Percentiles rank a stretch among this genome's conserved stretches.
Conservation (phyloP, 2,113 vertebrate genomes). For the Rhadina sibilatrix region DNA sequence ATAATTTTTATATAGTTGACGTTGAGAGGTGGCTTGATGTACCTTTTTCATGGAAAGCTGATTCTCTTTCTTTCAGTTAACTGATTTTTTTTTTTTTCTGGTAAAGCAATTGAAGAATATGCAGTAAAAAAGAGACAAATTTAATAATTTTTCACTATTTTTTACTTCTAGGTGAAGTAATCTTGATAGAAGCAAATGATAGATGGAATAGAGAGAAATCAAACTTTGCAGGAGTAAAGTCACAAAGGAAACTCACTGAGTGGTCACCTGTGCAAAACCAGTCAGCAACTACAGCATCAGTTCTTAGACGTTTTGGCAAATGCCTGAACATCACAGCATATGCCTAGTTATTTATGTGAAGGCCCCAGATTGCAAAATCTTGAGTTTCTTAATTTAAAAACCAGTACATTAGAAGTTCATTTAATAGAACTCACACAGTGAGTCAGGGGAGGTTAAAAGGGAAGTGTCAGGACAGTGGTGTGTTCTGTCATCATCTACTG, state of each 20-base stretch:
- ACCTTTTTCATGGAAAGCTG: neutral
- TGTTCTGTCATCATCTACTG: neutral
- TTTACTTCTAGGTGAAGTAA: neutral
- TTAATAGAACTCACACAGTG: neutral
- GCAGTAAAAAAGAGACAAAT: neutral
- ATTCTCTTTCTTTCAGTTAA: neutral
- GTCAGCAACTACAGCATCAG: neutral
- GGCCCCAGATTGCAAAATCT: neutral
- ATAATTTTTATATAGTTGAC: neutral
- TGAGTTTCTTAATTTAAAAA: neutral
- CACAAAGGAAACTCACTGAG: neutral
- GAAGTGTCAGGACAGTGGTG: neutral
- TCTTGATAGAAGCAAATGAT: neutral
- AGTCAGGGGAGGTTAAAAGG: neutral
- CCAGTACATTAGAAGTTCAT: neutral
- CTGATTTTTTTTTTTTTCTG: neutral
- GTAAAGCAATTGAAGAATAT: neutral
- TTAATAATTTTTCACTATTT: neutral
- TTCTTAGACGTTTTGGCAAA: neutral
- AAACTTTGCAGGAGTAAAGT: neutral
- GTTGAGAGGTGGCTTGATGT: neutral
- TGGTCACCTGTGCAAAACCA: neutral
- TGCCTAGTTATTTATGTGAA: neutral
- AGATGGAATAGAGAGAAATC: neutral
- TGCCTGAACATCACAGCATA: neutral